These are phyloP conservation scores for Epicauta chinensis DNA, from an alignment of 1,140 invertebrate genomes.

Conservation along the genomic window DNA sequence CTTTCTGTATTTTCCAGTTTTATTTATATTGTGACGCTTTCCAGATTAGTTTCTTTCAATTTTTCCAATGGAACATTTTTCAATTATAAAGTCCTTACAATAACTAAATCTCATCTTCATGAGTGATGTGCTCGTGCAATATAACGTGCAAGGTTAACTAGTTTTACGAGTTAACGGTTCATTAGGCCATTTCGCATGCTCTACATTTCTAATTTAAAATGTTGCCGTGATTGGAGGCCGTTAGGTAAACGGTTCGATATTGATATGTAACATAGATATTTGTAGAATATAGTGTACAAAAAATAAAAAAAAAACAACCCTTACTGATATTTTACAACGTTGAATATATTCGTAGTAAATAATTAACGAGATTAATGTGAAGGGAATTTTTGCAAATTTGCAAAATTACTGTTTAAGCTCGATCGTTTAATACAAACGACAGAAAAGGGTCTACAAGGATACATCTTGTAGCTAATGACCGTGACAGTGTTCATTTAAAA, in stretches of 20 bases:
- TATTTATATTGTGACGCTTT: too few relatives aligned
- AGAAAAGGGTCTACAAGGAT: neutral
- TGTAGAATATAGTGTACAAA: too few relatives aligned
- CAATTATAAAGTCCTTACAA: too few relatives aligned
- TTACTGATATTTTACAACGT: too few relatives aligned
- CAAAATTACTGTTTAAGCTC: neutral
- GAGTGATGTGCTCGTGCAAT: neutral
- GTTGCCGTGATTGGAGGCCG: slow-evolving; percentile 3
- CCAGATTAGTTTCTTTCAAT: too few relatives aligned
- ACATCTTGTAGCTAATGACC: too few relatives aligned
- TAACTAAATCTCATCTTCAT: too few relatives aligned
- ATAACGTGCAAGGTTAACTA: slow-evolving; percentile 7
- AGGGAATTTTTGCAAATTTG: neutral
- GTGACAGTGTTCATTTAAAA: neutral
- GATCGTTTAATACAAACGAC: neutral
- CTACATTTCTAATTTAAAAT: slow-evolving; percentile 9
- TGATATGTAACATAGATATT: neutral
- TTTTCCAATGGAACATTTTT: too few relatives aligned
- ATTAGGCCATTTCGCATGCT: slow-evolving; percentile 8
- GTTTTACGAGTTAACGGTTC: slow-evolving; percentile 8
- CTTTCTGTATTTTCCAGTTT: too few relatives aligned
- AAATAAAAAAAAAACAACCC: too few relatives aligned
- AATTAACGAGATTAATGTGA: neutral
- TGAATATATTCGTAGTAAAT: neutral
- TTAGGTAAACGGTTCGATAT: neutral